Conservation (phyloP, 2,113 vertebrate species). For the Lates calcarifer region DNA sequence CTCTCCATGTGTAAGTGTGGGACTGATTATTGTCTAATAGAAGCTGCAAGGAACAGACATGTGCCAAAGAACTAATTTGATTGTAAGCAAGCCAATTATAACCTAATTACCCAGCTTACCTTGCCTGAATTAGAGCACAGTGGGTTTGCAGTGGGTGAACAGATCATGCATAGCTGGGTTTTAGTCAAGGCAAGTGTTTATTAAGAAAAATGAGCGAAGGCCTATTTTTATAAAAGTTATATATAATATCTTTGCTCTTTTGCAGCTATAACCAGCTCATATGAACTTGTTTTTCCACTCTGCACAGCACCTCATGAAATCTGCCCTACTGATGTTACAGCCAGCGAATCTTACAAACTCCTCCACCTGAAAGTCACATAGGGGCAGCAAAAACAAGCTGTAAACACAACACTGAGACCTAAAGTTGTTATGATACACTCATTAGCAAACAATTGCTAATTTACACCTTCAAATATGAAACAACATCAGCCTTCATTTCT, state of each 20-base stretch:
- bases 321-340: conserved; percentile 11
- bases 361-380: neutral
- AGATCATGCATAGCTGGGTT: conserved; percentile 63
- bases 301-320: conserved; percentile 21
- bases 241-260: neutral
- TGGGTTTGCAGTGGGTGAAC: conserved; percentile 55
- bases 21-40: conserved; percentile 56
- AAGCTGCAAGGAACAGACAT: conserved; percentile 58
- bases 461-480: neutral
- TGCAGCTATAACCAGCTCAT: conserved; percentile 1
- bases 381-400: neutral
- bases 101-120: conserved; percentile 76
- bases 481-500: neutral
- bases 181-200: conserved; percentile 62
- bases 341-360: neutral
- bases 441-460: neutral
- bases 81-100: conserved; percentile 74
- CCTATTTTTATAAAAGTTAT: conserved; percentile 44
- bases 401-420: neutral
- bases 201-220: conserved; percentile 59
- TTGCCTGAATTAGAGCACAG: conserved; percentile 68
- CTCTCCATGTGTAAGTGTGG: conserved; percentile 23
- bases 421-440: neutral
- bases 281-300: conserved; percentile 21
- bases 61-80: conserved; percentile 65